These are phyloP conservation scores for Peromyscus polionotus DNA, from an alignment of 2,113 vertebrate species.

Conservation along the genomic window DNA sequence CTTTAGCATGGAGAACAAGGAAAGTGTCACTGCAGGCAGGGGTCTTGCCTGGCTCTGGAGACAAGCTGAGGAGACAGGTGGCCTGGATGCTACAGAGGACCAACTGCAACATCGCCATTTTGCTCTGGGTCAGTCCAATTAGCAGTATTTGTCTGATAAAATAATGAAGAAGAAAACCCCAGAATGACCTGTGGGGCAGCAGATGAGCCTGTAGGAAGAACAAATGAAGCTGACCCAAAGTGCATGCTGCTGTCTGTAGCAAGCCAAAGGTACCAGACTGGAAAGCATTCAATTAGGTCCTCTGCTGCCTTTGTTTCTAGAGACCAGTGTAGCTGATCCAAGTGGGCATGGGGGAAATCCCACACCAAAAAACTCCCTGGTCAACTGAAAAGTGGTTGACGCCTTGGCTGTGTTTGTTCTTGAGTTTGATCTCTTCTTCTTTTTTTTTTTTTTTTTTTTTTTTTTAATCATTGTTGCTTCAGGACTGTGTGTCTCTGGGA, in stretches of 20 bases:
- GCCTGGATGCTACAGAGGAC: neutral
- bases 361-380: neutral
- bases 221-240: constrained; percentile 53
- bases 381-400: neutral
- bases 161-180: constrained; percentile 59
- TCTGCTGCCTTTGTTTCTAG: neutral
- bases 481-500: neutral
- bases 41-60: neutral
- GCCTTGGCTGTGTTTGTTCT: neutral
- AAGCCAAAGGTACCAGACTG: neutral
- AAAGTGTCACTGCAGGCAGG: neutral
- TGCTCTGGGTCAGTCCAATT: constrained; percentile 69
- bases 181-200: constrained; percentile 1
- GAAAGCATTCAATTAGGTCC: neutral
- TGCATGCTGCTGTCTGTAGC: neutral
- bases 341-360: neutral
- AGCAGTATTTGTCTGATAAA: constrained; percentile 73
- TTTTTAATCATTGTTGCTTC: constrained; percentile 14
- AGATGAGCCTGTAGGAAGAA: constrained; percentile 17
- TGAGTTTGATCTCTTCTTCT: neutral
- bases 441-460: neutral
- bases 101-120: neutral
- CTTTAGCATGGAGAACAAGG: constrained; percentile 35
- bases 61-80: constrained; percentile 35
- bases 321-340: neutral